phyloP scores from a whole-genome alignment of 64 coral and sea anemone genomes.

The Catalaphyllia jardinei region DNA sequence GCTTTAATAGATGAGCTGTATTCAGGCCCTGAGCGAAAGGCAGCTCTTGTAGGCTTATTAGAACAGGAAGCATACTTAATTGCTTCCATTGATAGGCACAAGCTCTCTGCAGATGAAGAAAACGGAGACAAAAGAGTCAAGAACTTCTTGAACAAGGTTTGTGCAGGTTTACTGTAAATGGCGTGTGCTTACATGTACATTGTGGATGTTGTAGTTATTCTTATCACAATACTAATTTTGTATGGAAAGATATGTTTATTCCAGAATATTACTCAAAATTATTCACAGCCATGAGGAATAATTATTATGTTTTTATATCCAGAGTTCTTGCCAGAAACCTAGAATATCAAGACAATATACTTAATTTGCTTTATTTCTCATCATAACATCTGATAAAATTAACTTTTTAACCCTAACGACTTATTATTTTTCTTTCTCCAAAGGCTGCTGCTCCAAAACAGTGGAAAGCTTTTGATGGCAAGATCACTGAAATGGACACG shows the following conservation, averaged over 20 bases:
- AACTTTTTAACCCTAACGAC: neutral
- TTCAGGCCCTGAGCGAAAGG: constrained; percentile 91
- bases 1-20: constrained; percentile 87
- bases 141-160: constrained; percentile 92
- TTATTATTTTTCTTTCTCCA: neutral
- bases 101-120: constrained; percentile 74
- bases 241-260: no score
- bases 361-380: no score
- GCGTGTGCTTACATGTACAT: no score
- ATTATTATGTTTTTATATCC: no score
- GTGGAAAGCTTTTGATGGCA: constrained; percentile 96
- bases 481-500: constrained; percentile 99
- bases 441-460: constrained; percentile 96
- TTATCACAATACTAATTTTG: no score
- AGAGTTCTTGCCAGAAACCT: no score
- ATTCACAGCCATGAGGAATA: no score
- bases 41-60: constrained; percentile 79
- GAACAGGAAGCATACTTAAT: constrained; percentile 98
- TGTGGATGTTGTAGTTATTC: no score
- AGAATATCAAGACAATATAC: no score
- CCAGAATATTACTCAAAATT: no score
- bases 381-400: neutral
- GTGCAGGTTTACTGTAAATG: neutral
- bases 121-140: constrained; percentile 89
- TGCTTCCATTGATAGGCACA: constrained; percentile 94